phyloP scores from a whole-genome alignment of 1,140 invertebrate genomes.

The Zaprionus tsacasi region DNA sequence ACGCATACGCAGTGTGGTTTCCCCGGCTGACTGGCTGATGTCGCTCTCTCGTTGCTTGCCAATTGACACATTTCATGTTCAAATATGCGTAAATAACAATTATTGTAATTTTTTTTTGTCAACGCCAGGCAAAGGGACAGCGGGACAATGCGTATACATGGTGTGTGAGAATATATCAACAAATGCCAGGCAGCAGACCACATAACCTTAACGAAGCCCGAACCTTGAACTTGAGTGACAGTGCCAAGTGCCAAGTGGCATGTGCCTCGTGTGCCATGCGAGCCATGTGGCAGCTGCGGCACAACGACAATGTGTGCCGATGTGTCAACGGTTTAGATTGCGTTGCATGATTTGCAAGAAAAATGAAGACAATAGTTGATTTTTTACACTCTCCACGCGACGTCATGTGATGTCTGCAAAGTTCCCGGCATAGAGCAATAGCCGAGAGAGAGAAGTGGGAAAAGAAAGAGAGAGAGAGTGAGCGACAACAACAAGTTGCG shows the following conservation, averaged over 20 bases:
- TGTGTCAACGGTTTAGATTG: constrained; percentile 79
- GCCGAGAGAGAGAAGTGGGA: neutral
- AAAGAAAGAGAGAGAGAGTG: neutral
- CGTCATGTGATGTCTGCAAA: constrained; percentile 22
- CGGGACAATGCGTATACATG: constrained; percentile 64
- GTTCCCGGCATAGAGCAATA: neutral
- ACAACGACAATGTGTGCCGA: constrained; percentile 54
- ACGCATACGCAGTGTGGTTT: constrained; percentile 63
- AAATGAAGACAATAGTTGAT: constrained; percentile 81
- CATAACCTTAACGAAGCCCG: constrained; percentile 64
- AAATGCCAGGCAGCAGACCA: constrained; percentile 40
- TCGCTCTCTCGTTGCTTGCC: constrained; percentile 60
- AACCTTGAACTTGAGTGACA: constrained; percentile 79
- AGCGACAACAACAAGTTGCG: constrained; percentile 52
- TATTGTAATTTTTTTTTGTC: constrained; percentile 72
- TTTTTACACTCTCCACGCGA: constrained; percentile 67
- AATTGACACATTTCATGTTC: constrained; percentile 80
- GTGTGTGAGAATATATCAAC: constrained; percentile 56
- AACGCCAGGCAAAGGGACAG: constrained; percentile 34
- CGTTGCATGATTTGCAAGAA: constrained; percentile 81
- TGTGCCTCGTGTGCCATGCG: constrained; percentile 7
- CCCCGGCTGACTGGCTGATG: constrained; percentile 38
- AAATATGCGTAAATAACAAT: constrained; percentile 82
- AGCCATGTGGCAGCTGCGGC: constrained; percentile 52
- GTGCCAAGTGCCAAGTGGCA: constrained; percentile 44